These are phyloP conservation scores for Andrena minutula DNA, from an alignment of 2,888 invertebrate species.

Conservation along the genomic window DNA sequence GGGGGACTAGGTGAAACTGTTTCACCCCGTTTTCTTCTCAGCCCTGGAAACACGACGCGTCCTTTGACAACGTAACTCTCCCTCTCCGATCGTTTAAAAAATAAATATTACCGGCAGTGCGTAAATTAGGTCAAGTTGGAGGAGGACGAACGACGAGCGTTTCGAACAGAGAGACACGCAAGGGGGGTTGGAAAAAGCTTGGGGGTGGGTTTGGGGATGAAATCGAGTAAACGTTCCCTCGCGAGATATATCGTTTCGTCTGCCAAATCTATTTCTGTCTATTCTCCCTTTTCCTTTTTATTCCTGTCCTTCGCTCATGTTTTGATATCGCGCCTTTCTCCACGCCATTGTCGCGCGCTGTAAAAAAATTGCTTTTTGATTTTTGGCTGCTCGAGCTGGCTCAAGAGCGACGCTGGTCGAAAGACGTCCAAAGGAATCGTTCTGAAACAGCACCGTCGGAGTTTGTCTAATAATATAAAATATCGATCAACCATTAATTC, in stretches of 20 bases:
- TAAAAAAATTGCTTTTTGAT: conserved; percentile 76
- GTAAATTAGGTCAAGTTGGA: conserved; percentile 58
- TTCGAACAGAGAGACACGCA: not conserved
- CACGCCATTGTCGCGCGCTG: conserved; percentile 49
- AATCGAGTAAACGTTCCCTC: not conserved
- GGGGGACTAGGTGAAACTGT: not conserved
- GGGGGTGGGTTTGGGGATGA: not conserved
- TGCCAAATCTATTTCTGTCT: conserved; percentile 9
- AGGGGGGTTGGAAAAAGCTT: not conserved
- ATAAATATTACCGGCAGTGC: conserved; percentile 57
- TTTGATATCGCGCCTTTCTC: conserved; percentile 55
- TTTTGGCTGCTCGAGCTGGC: conserved; percentile 63
- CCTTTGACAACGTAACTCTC: conserved; percentile 2
- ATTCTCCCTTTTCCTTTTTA: too few species aligned
- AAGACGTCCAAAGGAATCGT: not conserved
- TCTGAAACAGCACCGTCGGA: conserved; percentile 11
- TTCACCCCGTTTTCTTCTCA: not conserved
- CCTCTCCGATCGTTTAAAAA: conserved; percentile 24
- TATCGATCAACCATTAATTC: conserved; percentile 51
- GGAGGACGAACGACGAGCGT: conserved; percentile 47
- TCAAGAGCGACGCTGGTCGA: conserved; percentile 19
- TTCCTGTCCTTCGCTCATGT: conserved; percentile 5
- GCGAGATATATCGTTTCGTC: conserved; percentile 39
- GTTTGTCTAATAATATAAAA: conserved; percentile 53
- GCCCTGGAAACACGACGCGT: conserved; percentile 9